Percentiles rank a stretch among this genome's conserved stretches.
These are phyloP conservation scores for Furnarius figulus DNA, from an alignment of 2,113 vertebrate genomes.

Conservation along the genomic window DNA sequence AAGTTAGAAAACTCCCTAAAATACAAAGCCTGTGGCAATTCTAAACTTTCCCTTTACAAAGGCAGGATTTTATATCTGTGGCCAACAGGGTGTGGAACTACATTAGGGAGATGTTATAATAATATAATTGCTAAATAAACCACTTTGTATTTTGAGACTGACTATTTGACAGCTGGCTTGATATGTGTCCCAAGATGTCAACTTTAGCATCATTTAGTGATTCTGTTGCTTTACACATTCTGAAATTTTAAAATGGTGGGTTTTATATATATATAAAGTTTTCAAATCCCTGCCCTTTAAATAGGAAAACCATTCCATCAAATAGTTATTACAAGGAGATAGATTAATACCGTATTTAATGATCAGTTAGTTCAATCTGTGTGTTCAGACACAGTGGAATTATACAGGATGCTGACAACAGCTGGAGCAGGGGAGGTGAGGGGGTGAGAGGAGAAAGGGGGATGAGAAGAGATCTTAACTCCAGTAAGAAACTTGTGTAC, in stretches of 20 bases:
- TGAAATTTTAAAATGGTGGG: neutral
- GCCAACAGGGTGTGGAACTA: neutral
- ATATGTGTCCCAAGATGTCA: accelerated
- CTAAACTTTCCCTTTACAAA: neutral
- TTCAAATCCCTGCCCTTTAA: neutral
- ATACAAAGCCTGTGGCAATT: neutral
- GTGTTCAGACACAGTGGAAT: neutral
- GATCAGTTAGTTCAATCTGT: neutral
- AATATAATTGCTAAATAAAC: neutral
- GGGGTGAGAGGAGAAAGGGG: neutral
- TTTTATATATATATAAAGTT: neutral
- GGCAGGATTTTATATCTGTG: neutral
- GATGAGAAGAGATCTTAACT: neutral
- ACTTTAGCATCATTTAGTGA: neutral
- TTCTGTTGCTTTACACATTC: neutral
- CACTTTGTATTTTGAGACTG: neutral
- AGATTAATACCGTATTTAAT: neutral
- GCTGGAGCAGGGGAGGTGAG: neutral
- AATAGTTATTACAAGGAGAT: neutral
- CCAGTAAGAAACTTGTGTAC: slow-evolving; percentile 19
- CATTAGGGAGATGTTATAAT: neutral
- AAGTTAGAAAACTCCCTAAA: neutral
- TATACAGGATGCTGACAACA: neutral
- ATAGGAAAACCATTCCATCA: neutral
- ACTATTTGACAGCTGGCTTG: neutral